Evolutionary conservation across 2,113 vertebrate species (phyloP), one percentile per base, ranked within the genome.

Genomic region (Coptodon bakossiorum): DNA sequence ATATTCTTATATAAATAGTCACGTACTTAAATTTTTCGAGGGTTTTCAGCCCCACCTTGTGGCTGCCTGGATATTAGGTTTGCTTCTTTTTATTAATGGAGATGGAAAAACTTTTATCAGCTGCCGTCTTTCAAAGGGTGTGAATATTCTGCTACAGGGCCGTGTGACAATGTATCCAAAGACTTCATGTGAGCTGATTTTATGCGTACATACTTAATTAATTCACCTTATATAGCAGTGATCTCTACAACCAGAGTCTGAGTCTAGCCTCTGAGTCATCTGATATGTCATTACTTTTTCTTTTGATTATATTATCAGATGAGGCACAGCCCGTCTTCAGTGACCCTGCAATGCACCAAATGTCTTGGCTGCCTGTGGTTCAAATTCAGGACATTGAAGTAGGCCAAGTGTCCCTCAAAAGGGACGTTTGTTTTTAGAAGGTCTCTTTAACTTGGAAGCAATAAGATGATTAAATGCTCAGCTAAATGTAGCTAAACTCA

Each of bases 11-110:
- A 24, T 31, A 50, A 78, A 78, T 38, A 43, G 36, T 80, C 17
- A 11, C 0, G 6, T 5, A 36, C 22, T 27, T 76, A 48, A 6
- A 17, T 11, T 0, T 27, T 54, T 56, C 0, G 4, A 45, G 9
- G 71, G 71, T 19, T 31, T 80, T 54, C 12, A 81, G 22, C 34
- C 16, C 80, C 80, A 81, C 54, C 80, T 81, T 81, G 22, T 81
- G 53, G 54, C 8, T 59, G 24, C 16, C 27, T 50, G 9, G 50
- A 50, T 12, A 31, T 78, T 12, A 12, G 2, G 71, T 4, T 78
- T 50, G 45, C 45, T 78, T 19, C 16, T 12, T 78, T 76, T 50
- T 27, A 16, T 73, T 5, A 48, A 50, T 50, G 1, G 1, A 29
- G 24, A 78, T 50, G 16, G 71, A 76, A 29, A 27, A 48, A 7